A percentile compares a stretch with the other conserved stretches of the same genome.
Conservation (phyloP, 2,888 invertebrate genomes). For the Gastracanthus pulcherrimus region DNA sequence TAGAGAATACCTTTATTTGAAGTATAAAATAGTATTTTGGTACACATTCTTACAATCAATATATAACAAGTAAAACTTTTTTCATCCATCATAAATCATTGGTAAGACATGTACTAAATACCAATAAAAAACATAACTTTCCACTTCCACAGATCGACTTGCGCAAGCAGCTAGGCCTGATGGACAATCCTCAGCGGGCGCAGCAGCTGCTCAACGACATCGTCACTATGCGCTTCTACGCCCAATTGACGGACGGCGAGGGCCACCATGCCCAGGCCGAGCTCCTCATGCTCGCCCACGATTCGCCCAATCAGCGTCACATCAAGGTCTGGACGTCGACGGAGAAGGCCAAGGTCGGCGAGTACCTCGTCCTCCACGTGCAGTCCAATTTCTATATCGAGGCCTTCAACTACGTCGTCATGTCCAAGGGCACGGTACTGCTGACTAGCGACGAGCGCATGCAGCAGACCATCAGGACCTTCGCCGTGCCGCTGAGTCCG, state of each 20-base stretch:
- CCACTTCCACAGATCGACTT: slow-evolving; percentile 89
- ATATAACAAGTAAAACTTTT: too few species aligned
- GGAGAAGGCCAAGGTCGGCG: slow-evolving; percentile 89
- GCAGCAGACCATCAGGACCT: slow-evolving; percentile 86
- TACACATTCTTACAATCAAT: too few species aligned
- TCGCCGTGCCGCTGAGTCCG: slow-evolving; percentile 89
- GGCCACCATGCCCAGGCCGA: slow-evolving; percentile 85
- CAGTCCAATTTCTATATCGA: slow-evolving; percentile 94
- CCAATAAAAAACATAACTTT: too few species aligned
- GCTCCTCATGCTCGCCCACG: slow-evolving; percentile 86
- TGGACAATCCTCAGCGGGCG: slow-evolving; percentile 80
- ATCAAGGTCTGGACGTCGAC: slow-evolving; percentile 93
- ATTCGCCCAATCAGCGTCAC: slow-evolving; percentile 90
- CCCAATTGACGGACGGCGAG: slow-evolving; percentile 84
- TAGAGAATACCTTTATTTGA: too few species aligned
- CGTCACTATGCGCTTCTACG: slow-evolving; percentile 83
- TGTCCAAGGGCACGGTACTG: slow-evolving; percentile 95
- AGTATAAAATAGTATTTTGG: too few species aligned
- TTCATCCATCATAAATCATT: too few species aligned
- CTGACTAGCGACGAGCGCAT: slow-evolving; percentile 91
- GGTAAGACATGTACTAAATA: too few species aligned
- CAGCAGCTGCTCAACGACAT: slow-evolving; percentile 84
- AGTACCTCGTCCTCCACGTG: slow-evolving; percentile 96
- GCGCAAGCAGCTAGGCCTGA: slow-evolving; percentile 82
- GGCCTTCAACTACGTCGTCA: slow-evolving; percentile 92